Base-by-base conservation (phyloP, 2,113 vertebrate genomes). In the Myotis davidii region DNA sequence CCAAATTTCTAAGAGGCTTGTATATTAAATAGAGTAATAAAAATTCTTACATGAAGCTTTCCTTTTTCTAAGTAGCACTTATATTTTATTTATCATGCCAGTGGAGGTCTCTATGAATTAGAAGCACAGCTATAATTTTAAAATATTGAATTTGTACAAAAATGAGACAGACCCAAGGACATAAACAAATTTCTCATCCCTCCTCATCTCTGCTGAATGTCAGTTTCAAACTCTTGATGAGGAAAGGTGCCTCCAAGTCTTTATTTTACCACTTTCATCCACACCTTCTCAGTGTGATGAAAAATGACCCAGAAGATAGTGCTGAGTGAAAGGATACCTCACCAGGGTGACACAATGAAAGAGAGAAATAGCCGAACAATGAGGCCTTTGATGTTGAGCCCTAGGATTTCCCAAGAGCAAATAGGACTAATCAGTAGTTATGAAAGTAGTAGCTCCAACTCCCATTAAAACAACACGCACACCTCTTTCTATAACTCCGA, bases 241-340 rank as follows among this genome's bases (percentile, higher is more conserved):
- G 34, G 42, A 77, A 27, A n/a, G 14, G 10, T 59, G 52, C 56
- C 39, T 77, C 52, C 92, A 73, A 39, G 32, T 95, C 67, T 52
- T 42, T 14, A 42, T 79, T 20, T 77, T 73, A 42, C 25, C 45
- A 81, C 88, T 85, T 79, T 74, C 29, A 0, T 23, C 77, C 77
- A 39, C 67, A 42, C 73, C 50, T 94, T 54, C 8, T 8, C 34
- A 23, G 87, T 9, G 23, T 86, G 93, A 76, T 20, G 25, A 84
- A 95, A 86, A 96, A 52, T 48, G 91, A 84, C 74, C 83, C 65
- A 73, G 70, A 72, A 90, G 76, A 61, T 10, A 17, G 25, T 56
- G 34, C 72, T 83, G 84, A 96, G 94, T 83, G 96, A 97, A 98
- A 97, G 95, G 94, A 27, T 14, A 65, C 82, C 50, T 74, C 18